These are phyloP conservation scores for Chionodraco myersi DNA, from an alignment of 2,113 vertebrate genomes.

Conservation along the genomic window DNA sequence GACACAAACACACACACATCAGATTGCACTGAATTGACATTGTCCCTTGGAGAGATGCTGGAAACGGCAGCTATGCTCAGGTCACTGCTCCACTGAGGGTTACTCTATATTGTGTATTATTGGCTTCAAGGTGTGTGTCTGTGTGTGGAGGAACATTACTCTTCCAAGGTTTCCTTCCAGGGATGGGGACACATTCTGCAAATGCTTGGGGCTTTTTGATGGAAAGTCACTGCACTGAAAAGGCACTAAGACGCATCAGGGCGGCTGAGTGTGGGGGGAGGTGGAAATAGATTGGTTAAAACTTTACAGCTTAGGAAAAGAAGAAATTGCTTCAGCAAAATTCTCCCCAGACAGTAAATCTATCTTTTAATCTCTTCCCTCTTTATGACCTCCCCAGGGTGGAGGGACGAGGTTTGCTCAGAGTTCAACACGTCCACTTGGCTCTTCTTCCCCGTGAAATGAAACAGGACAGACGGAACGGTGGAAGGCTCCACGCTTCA, in stretches of 20 bases:
- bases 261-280: slow-evolving; percentile 31
- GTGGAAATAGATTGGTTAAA: slow-evolving; percentile 27
- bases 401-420: slow-evolving; percentile 34
- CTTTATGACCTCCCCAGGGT: slow-evolving; percentile 36
- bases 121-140: slow-evolving; percentile 16
- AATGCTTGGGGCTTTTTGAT: slow-evolving; percentile 41
- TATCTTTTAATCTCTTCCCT: slow-evolving; percentile 39
- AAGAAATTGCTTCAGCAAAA: slow-evolving; percentile 8
- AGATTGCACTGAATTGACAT: slow-evolving; percentile 25
- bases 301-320: neutral
- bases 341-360: slow-evolving; percentile 22
- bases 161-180: slow-evolving; percentile 31
- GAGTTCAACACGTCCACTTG: slow-evolving; percentile 59
- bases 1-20: slow-evolving; percentile 26
- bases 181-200: slow-evolving; percentile 49
- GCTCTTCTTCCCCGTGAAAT: slow-evolving; percentile 50
- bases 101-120: slow-evolving; percentile 7
- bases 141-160: slow-evolving; percentile 26
- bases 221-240: slow-evolving; percentile 54
- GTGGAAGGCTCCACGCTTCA: slow-evolving; percentile 36
- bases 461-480: slow-evolving; percentile 50
- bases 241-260: slow-evolving; percentile 39
- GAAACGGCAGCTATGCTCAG: slow-evolving; percentile 33
- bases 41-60: slow-evolving; percentile 32
- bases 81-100: slow-evolving; percentile 15